phyloP scores from a whole-genome alignment of 2,797 vertebrate species.

The Parauchenoglanis punctatus region DNA sequence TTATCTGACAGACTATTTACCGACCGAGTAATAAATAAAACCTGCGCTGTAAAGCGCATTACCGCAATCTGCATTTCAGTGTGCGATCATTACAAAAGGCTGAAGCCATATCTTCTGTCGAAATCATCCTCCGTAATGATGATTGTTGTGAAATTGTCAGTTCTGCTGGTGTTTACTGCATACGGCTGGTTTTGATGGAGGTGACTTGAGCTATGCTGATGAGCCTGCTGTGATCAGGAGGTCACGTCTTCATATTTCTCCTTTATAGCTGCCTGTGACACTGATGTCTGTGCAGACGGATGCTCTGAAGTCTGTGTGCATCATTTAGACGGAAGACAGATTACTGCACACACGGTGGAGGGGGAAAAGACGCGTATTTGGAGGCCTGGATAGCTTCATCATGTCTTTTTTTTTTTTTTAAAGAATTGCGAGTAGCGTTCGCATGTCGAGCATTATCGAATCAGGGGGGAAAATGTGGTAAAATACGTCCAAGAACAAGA shows the following conservation, averaged over 20 bases:
- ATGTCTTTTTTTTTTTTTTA: not conserved
- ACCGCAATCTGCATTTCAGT: not conserved
- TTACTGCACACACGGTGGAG: too few species aligned
- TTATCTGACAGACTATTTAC: not conserved
- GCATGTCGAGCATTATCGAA: not conserved
- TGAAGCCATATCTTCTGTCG: not conserved
- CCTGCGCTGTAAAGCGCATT: not conserved
- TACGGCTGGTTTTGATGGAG: too few species aligned
- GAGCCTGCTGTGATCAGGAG: constrained; percentile 1
- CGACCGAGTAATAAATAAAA: not conserved
- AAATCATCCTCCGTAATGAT: not conserved
- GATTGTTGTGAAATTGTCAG: not conserved
- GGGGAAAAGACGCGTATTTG: not conserved
- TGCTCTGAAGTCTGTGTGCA: not conserved
- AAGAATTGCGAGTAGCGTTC: not conserved
- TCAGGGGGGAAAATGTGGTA: not conserved
- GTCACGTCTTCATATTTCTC: constrained; percentile 1
- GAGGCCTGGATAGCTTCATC: not conserved
- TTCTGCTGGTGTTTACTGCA: constrained; percentile 7
- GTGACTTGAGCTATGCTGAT: not conserved
- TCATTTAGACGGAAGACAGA: not conserved
- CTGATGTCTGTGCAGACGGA: not conserved
- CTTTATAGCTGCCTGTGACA: constrained; percentile 5
- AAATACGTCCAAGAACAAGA: not conserved
- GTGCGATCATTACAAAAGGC: not conserved